These are phyloP conservation scores for Seriola quinqueradiata DNA, from an alignment of 2,113 vertebrate genomes.

Conservation along the genomic window DNA sequence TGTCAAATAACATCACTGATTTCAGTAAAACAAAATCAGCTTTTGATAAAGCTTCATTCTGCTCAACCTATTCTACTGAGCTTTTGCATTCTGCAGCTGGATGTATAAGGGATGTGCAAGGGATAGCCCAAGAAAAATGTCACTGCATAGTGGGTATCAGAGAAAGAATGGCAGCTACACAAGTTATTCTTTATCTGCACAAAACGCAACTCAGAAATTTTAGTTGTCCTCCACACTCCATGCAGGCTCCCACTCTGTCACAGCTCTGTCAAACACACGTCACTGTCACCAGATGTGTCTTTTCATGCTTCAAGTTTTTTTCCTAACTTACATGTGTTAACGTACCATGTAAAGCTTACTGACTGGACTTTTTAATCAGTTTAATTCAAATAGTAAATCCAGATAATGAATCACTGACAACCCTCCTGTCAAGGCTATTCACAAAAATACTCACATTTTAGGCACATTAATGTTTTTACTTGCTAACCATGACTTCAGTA, in stretches of 20 bases:
- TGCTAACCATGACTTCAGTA: neutral
- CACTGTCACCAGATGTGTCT: too few relatives aligned
- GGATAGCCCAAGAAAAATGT: neutral
- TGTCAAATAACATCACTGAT: conserved; percentile 52
- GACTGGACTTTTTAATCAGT: neutral
- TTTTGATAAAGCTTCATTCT: conserved; percentile 29
- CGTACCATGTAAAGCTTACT: neutral
- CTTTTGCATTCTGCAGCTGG: conserved; percentile 2
- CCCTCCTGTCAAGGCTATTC: neutral
- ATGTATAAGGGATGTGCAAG: neutral
- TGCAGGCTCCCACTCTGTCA: too few relatives aligned
- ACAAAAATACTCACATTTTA: neutral
- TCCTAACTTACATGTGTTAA: neutral
- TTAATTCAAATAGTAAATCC: neutral
- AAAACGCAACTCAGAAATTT: conserved; percentile 1
- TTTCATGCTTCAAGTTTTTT: neutral
- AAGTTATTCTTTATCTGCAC: neutral
- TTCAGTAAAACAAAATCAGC: conserved; percentile 39
- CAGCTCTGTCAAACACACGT: too few relatives aligned
- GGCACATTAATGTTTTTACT: neutral
- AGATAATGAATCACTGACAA: neutral
- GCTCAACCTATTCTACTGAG: neutral
- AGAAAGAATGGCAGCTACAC: neutral
- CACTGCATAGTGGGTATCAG: neutral
- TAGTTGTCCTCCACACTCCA: neutral